Evolutionary conservation across 2,888 invertebrate genomes (phyloP), one percentile per base, ranked within the genome.

Genomic region (Euzophera pinguis): DNA sequence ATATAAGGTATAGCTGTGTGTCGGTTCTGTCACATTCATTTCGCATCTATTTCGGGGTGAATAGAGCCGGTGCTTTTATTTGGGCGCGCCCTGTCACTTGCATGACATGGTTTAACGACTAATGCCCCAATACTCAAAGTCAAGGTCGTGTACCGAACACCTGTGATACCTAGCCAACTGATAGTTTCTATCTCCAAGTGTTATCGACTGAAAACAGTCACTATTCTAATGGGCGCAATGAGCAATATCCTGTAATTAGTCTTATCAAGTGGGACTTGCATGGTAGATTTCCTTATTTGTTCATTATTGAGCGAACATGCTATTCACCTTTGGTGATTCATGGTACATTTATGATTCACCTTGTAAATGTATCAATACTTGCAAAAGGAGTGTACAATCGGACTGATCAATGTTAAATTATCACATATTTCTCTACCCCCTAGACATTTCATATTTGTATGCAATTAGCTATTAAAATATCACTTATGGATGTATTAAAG

Each of bases 1-100:
- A 84, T 90, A 88, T 88, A 89, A 64, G 89, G 89, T 75, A 75
- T 87, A 88, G 81, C 70, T 69, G 71, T 69, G 71, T 73, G 68
- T 64, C 67, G 63, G 64, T 61, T 59, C 75, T 79, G 80, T 79
- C 78, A 77, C 75, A 69, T 64, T 65, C 69, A 77, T 77, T 79
- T 78, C 62, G 67, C 71, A 68, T 78, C 78, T 78, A 84, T 81
- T 84, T 81, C 65, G 67, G 75, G 76, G 72, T 63, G 58, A 69
- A 73, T 69, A 66, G 59, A 62, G 65, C 61, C 67, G 62, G 63
- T 62, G 62, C 60, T 63, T 59, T 63, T 51, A 58, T 57, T 56
- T 59, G 58, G 63, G 63, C 59, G 61, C 61, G 64, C 59, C 64
- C 66, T 50, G 54, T 62, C 54, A 53, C 47, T 58, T 59, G 60